Percentiles rank a stretch among this genome's conserved stretches.
phyloP scores from a whole-genome alignment of 2,888 invertebrate species.

The Oscheius sp. region DNA sequence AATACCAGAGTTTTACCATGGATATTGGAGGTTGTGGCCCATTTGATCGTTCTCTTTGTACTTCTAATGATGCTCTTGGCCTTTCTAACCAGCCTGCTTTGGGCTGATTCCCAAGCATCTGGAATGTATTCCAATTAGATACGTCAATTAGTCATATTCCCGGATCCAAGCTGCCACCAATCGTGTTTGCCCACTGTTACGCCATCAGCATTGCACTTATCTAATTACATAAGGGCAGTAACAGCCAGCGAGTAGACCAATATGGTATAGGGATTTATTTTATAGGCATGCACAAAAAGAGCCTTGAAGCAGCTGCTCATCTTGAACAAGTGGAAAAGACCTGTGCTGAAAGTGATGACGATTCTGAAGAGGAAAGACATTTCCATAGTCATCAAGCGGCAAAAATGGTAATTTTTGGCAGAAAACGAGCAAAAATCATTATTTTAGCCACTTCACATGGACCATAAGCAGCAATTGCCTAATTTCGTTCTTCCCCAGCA shows the following conservation, averaged over 20 bases:
- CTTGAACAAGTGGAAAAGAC: constrained; percentile 79
- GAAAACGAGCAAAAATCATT: not conserved
- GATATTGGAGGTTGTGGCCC: constrained; percentile 27
- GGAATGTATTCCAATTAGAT: constrained; percentile 33
- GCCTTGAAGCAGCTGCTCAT: constrained; percentile 93
- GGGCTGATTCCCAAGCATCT: constrained; percentile 32
- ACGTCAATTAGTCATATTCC: constrained; percentile 28
- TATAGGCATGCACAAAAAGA: constrained; percentile 99
- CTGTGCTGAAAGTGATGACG: constrained; percentile 48
- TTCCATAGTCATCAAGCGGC: not conserved
- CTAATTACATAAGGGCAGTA: constrained; percentile 29
- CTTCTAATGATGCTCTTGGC: constrained; percentile 14
- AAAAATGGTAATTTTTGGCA: not conserved
- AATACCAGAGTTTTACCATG: constrained; percentile 26
- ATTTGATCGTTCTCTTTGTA: constrained; percentile 24
- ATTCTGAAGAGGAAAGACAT: constrained; percentile 41
- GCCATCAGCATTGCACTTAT: constrained; percentile 33
- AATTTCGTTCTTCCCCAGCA: constrained; percentile 15
- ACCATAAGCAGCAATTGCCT: not conserved
- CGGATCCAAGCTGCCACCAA: constrained; percentile 22
- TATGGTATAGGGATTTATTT: too few species aligned
- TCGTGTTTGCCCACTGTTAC: constrained; percentile 29
- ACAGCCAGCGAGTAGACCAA: not conserved
- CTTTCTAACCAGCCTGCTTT: constrained; percentile 1
- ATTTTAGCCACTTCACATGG: too few species aligned